Conservation (phyloP, 2,113 vertebrate genomes). For the Empidonax alnorum region DNA sequence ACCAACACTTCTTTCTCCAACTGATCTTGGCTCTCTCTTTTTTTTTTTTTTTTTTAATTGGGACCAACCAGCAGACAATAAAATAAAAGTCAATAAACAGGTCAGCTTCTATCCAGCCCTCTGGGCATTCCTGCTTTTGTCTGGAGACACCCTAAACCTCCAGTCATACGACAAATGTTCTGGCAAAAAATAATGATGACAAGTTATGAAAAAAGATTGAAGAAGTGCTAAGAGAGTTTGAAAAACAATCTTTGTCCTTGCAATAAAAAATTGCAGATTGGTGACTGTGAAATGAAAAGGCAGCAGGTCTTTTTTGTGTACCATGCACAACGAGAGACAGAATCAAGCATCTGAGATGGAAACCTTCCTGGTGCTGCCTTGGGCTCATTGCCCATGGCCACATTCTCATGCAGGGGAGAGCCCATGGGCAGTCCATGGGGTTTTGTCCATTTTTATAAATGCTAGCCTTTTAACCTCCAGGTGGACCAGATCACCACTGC, state of each 20-base stretch:
- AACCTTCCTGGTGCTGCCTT: neutral
- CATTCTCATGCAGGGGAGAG: neutral
- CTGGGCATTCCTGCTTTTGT: neutral
- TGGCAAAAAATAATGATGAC: neutral
- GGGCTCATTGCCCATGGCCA: neutral
- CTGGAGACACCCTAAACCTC: neutral
- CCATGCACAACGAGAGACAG: neutral
- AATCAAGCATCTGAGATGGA: rapidly evolving
- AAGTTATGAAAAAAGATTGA: neutral
- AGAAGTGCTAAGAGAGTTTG: neutral
- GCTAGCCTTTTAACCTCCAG: neutral
- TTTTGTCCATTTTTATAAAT: neutral
- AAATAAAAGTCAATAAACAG: constrained; percentile 23
- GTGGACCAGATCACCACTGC: neutral
- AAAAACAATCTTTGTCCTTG: neutral
- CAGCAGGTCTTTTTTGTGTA: neutral
- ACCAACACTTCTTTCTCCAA: neutral
- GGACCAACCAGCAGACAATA: neutral
- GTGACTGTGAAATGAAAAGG: neutral
- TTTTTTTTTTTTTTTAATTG: neutral
- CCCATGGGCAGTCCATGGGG: neutral
- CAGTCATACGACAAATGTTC: neutral
- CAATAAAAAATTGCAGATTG: neutral
- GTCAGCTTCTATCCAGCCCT: neutral
- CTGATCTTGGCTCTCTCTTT: neutral